Evolutionary conservation across 2,888 invertebrate genomes (phyloP), one percentile per base, ranked within the genome.

Genomic region (Netelia inedita): DNA sequence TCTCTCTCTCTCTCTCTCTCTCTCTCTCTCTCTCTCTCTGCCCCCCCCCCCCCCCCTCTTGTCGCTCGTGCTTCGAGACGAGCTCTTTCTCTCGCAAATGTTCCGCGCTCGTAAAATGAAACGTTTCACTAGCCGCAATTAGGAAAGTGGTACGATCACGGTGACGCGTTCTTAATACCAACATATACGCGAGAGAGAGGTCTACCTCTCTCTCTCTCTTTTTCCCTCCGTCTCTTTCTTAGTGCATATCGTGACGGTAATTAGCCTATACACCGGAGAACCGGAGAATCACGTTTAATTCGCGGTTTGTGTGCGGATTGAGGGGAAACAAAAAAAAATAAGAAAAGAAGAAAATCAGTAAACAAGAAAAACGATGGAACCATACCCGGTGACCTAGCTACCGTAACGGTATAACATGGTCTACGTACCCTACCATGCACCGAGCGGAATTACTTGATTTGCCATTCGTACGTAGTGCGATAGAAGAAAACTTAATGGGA

Each of bases 121-220:
- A 69, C 59, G 65, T 83, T 83, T 83, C 75, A 59, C 69, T 65
- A 68, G 50, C 19, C 10, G 74, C 65, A 79, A 83, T 83, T 79
- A 83, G 57, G 59, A 59, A 83, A 83, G 71, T 75, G 75, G 79
- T 79, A 79, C 79, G 71, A 83, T 83, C 57, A 75, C 74, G 10
- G 59, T 83, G 83, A 83, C 75, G 71, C 19, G 50, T 53, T 59
- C 69, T 71, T 63, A 46, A 79, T 79, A 46, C 61, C n/a, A 59
- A 57, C 50, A 57, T 61, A 14, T 61, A 28, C 35, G 14, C 55
- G 59, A 53, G 28, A 28, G 28, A 28, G 5, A 28, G 5, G 28
- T 5, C 28, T 28, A 3, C 5, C 28, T 28, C 28, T 28, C 28
- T 28, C 2, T 23, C 23, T 23, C 23, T 23, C 23, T n/a, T 28